Percentiles rank a stretch among this genome's conserved stretches.
Evolutionary conservation across 2,113 vertebrate species (phyloP).

Genomic region (Aptenodytes patagonicus): DNA sequence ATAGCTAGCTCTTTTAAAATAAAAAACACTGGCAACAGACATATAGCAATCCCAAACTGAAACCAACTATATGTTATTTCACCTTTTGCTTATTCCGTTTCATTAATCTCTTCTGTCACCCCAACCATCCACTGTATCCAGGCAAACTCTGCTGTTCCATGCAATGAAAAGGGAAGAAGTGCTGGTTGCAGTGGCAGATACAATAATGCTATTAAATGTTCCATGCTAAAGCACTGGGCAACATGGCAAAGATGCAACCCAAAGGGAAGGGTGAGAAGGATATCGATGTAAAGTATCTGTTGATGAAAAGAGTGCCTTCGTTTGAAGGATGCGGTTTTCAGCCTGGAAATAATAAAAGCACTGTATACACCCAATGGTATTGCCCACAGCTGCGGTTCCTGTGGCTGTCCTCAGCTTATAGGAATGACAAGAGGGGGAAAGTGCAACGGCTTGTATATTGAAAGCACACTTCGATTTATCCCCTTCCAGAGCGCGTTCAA

Average conservation of each 20-base stretch:
- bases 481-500: fast-evolving
- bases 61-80: neutral
- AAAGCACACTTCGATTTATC: fast-evolving
- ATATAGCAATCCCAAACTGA: neutral
- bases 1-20: neutral
- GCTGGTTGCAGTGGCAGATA: neutral
- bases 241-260: neutral
- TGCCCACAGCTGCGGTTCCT: neutral
- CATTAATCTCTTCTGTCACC: neutral
- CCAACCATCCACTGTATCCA: neutral
- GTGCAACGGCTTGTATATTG: fast-evolving
- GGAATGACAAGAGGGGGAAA: neutral
- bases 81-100: neutral
- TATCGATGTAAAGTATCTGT: neutral
- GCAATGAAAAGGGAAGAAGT: neutral
- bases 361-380: neutral
- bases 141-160: neutral
- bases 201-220: neutral
- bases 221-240: neutral
- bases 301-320: neutral
- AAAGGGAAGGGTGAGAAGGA: neutral
- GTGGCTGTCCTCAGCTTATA: neutral
- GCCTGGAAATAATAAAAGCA: neutral
- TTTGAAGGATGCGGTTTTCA: neutral
- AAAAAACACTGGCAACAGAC: neutral